These are phyloP conservation scores for Chorisops tibialis DNA, from an alignment of 2,888 invertebrate genomes.

Conservation along the genomic window DNA sequence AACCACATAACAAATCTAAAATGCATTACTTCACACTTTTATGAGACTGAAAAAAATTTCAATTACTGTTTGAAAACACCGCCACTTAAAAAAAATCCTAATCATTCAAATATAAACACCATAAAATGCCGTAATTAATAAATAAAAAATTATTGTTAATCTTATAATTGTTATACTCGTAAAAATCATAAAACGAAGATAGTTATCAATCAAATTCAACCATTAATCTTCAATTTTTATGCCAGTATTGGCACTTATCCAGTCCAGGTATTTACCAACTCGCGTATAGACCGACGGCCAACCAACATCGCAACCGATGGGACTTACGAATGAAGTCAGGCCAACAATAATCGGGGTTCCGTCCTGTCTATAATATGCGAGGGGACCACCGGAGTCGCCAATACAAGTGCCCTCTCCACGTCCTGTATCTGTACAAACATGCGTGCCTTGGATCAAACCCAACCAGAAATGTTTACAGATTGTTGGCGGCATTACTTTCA, in stretches of 20 bases:
- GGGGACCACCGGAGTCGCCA: slow-evolving; percentile 45
- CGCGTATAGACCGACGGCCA: slow-evolving; percentile 40
- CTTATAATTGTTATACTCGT: too few relatives aligned
- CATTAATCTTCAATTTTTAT: slow-evolving; percentile 7
- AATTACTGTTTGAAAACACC: too few relatives aligned
- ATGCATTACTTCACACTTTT: too few relatives aligned
- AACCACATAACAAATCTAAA: too few relatives aligned
- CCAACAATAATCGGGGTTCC: background rate
- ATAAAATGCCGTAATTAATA: too few relatives aligned
- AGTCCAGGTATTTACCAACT: slow-evolving; percentile 38
- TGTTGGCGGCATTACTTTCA: background rate
- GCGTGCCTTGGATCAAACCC: background rate
- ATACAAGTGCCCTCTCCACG: slow-evolving; percentile 47
- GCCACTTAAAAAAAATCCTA: too few relatives aligned
- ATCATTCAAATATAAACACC: too few relatives aligned
- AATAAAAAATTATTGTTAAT: too few relatives aligned
- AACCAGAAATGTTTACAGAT: slow-evolving; percentile 9
- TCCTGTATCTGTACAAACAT: slow-evolving; percentile 50
- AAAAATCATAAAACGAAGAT: too few relatives aligned
- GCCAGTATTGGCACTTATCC: slow-evolving; percentile 40
- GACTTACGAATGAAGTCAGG: slow-evolving; percentile 26
- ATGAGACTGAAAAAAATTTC: too few relatives aligned
- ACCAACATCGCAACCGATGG: slow-evolving; percentile 38
- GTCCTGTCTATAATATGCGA: slow-evolving; percentile 32
- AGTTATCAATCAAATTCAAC: background rate